phyloP scores from a whole-genome alignment of 2,113 vertebrate species.

The Ceyx cyanopectus region DNA sequence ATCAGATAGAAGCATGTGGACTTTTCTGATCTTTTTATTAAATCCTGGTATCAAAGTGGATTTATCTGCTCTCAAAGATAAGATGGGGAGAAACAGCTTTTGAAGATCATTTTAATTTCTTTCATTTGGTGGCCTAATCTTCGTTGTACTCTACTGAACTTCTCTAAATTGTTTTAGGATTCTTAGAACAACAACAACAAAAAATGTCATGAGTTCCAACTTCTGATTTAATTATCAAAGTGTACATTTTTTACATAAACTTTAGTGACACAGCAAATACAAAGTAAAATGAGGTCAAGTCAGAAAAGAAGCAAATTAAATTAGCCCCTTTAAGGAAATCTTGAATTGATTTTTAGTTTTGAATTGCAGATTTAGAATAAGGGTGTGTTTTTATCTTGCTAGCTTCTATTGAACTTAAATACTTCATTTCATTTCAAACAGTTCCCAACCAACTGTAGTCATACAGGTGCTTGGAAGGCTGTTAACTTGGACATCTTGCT shows the following conservation, averaged over 20 bases:
- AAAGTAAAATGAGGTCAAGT: background rate
- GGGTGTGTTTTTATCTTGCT: background rate
- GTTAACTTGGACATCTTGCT: background rate
- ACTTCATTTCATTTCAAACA: background rate
- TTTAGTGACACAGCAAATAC: background rate
- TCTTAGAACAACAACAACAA: background rate
- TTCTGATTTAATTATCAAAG: constrained; percentile 40
- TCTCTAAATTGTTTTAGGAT: constrained; percentile 20
- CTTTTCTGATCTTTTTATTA: constrained; percentile 30
- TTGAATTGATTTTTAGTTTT: background rate
- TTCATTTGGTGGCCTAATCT: constrained; percentile 31
- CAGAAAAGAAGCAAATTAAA: constrained; percentile 27
- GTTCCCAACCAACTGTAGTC: background rate
- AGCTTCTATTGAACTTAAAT: background rate
- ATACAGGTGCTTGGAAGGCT: background rate
- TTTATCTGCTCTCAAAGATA: constrained; percentile 18
- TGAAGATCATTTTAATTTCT: constrained; percentile 45
- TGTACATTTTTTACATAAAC: constrained; percentile 13
- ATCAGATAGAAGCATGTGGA: background rate
- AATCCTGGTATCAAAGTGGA: constrained; percentile 35
- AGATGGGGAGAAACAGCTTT: background rate
- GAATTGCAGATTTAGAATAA: background rate
- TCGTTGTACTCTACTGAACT: constrained; percentile 17
- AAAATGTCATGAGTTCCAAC: background rate
- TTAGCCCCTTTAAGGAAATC: constrained; percentile 22